phyloP scores from a whole-genome alignment of 2,797 vertebrate species.

The Tapera naevia region DNA sequence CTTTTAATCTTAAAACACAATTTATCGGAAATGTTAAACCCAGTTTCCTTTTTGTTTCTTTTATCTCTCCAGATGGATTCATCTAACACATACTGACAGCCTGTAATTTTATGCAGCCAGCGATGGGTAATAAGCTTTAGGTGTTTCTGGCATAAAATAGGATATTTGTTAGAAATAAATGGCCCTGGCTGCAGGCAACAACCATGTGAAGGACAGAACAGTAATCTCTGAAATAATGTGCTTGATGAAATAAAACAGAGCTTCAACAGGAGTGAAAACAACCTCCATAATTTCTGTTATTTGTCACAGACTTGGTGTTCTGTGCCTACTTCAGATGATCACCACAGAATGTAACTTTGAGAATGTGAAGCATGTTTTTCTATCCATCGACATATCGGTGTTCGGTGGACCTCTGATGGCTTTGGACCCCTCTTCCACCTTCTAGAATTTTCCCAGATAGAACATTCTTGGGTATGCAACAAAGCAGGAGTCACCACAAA shows the following conservation, averaged over 20 bases:
- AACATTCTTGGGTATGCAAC: neutral
- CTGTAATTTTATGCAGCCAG: slow-evolving; percentile 32
- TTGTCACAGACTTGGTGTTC: neutral
- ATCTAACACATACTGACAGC: slow-evolving; percentile 19
- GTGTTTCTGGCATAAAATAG: neutral
- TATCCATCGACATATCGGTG: neutral
- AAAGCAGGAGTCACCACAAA: neutral
- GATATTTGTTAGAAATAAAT: neutral
- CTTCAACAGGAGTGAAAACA: neutral
- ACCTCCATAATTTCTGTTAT: neutral
- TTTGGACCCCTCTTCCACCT: neutral
- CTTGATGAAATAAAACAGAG: neutral
- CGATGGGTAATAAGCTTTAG: neutral
- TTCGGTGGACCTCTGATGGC: neutral
- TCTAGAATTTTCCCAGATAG: neutral
- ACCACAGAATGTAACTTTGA: neutral
- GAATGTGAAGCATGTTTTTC: neutral
- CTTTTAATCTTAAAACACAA: neutral
- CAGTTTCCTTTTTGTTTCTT: neutral
- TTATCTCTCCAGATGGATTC: slow-evolving; percentile 25
- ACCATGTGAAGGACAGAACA: neutral
- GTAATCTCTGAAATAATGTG: neutral
- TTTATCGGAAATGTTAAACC: neutral
- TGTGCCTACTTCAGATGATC: neutral
- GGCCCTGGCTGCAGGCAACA: neutral